Evolutionary conservation across 2,113 vertebrate genomes (phyloP).

Genomic region (Colossoma macropomum): DNA sequence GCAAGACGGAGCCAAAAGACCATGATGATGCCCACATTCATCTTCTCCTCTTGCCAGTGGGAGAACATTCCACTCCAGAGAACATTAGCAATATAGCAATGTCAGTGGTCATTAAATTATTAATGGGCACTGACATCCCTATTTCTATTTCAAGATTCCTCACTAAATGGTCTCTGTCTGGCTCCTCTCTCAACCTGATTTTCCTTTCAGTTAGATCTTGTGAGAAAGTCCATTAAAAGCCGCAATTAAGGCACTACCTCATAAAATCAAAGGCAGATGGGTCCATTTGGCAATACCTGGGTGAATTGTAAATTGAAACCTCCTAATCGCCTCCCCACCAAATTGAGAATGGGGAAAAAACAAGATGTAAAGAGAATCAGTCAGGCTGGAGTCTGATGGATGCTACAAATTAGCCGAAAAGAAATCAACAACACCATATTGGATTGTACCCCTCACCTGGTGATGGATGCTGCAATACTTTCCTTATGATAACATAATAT

Average conservation of each 20-base stretch:
- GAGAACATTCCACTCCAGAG: slow-evolving; percentile 1
- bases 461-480: slow-evolving; percentile 21
- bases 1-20: not conserved
- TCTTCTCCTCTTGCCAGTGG: slow-evolving; percentile 19
- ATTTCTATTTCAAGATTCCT: slow-evolving; percentile 55
- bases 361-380: slow-evolving; percentile 29
- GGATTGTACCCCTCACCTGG: not conserved
- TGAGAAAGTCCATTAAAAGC: slow-evolving; percentile 65
- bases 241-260: slow-evolving; percentile 55
- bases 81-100: slow-evolving; percentile 42
- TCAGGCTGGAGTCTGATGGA: slow-evolving; percentile 16
- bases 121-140: slow-evolving; percentile 41
- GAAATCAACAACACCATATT: slow-evolving; percentile 56
- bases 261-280: slow-evolving; percentile 49
- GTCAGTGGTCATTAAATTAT: slow-evolving; percentile 54
- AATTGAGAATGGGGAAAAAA: slow-evolving; percentile 44
- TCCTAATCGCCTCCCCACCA: slow-evolving; percentile 7
- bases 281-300: slow-evolving; percentile 19
- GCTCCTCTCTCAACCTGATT: slow-evolving; percentile 6
- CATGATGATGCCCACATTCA: slow-evolving; percentile 1
- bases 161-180: slow-evolving; percentile 49
- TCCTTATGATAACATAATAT: slow-evolving; percentile 31
- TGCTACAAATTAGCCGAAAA: slow-evolving; percentile 61
- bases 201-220: slow-evolving; percentile 58
- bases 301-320: slow-evolving; percentile 26